Evolutionary conservation across 1,140 invertebrate species (phyloP), one percentile per base, ranked within the genome.

Genomic region (Paralvinella palmiformis): DNA sequence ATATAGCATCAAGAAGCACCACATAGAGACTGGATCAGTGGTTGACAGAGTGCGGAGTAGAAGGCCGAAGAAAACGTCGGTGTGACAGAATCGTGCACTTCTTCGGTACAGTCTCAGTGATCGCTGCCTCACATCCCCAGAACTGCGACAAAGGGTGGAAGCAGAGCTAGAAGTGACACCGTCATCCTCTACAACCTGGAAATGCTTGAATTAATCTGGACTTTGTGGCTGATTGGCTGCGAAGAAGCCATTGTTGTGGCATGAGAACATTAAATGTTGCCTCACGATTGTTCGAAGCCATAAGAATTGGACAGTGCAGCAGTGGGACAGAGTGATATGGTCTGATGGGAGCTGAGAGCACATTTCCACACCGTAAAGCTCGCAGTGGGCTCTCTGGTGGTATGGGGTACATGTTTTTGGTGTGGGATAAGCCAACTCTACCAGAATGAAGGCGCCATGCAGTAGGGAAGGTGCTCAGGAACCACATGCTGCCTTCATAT

Each of bases 241-340:
- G 48, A 52, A 52, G 48, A 52, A 52, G 48, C 48, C 48, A 52
- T 52, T 52, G 48, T 52, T 52, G 48, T 29, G 48, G 48, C 48
- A 22, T 10, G 48, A 22, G 48, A 52, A 52, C 15, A 52, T 52
- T 52, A 52, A 52, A 15, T 27, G 48, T 52, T 29, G 48, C 17
- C 48, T 52, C 5, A 29, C 4, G 4, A 27, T 52, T 52, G 48
- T 29, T 52, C 7, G 48, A 4, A n/a, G 10, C 48, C 48, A 52
- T 52, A 52, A 52, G 20, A n/a, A 52, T 29, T 52, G 48, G 48
- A 52, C 48, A 2, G 17, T 52, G 17, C 48, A 52, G 48, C 48
- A 52, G 48, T 52, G 0, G 48, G 48, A 52, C 5, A 52, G 4
- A 52, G 17, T 52, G 5, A 2, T n/a, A 29, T 52, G n/a, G 3